A percentile compares a stretch with the other conserved stretches of the same genome.
Evolutionary conservation across 2,797 vertebrate genomes (phyloP).

Genomic region (Clangula hyemalis): DNA sequence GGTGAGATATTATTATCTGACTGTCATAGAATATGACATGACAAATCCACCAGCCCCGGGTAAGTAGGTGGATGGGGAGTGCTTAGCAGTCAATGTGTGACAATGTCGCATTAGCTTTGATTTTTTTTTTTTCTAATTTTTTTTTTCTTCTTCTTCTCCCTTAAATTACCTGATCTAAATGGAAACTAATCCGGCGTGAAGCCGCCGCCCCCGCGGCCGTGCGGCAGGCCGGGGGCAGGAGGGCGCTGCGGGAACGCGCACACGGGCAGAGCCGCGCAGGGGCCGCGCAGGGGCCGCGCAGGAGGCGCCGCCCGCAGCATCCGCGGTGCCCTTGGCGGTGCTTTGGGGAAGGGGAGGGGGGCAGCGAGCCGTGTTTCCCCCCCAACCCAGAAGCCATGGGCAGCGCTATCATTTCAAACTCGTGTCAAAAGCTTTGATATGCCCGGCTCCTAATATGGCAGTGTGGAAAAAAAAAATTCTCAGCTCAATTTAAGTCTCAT

Average conservation of each 20-base stretch:
- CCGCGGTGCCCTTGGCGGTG: background rate
- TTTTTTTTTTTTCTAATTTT: slow-evolving; percentile 60
- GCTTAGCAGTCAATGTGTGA: slow-evolving; percentile 83
- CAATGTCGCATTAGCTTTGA: slow-evolving; percentile 80
- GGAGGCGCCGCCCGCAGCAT: background rate
- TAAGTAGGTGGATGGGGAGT: slow-evolving; percentile 85
- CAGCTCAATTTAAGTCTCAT: slow-evolving; percentile 99
- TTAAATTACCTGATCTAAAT: slow-evolving; percentile 56
- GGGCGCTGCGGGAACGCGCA: background rate
- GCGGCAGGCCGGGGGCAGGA: slow-evolving; percentile 10
- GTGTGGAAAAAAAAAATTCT: slow-evolving; percentile 89
- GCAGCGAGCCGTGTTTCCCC: slow-evolving; percentile 50
- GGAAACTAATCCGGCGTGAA: slow-evolving; percentile 23
- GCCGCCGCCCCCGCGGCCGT: background rate
- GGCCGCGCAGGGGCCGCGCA: background rate
- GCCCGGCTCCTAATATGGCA: slow-evolving; percentile 91
- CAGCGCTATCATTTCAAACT: slow-evolving; percentile 89
- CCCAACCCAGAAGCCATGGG: slow-evolving; percentile 85
- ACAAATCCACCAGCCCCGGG: slow-evolving; percentile 85
- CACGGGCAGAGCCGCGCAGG: background rate
- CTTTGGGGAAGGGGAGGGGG: background rate
- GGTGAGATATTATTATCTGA: slow-evolving; percentile 91
- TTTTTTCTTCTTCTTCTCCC: background rate
- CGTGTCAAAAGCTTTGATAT: slow-evolving; percentile 95
- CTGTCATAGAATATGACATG: slow-evolving; percentile 87